Evolutionary conservation across 2,113 vertebrate genomes (phyloP).

Genomic region (Pterocles orientalis): DNA sequence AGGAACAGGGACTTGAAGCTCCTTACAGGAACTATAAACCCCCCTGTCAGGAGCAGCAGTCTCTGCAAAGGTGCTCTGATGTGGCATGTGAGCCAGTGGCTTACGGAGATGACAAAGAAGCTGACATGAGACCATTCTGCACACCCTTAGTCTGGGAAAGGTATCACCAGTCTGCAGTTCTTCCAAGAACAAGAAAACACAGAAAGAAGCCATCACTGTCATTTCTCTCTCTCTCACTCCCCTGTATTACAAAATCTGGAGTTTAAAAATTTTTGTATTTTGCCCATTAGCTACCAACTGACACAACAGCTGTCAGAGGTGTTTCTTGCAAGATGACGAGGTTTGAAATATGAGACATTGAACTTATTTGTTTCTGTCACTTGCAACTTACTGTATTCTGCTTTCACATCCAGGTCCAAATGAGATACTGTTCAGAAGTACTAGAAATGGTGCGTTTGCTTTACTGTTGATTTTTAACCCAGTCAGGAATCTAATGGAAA

Average conservation of each 20-base stretch:
- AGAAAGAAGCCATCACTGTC: background rate
- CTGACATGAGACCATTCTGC: background rate
- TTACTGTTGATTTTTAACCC: background rate
- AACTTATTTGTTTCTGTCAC: conserved; percentile 9
- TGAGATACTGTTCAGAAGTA: background rate
- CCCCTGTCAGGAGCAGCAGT: background rate
- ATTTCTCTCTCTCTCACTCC: background rate
- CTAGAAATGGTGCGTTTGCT: background rate
- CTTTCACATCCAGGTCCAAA: background rate
- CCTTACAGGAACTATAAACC: background rate
- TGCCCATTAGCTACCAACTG: background rate
- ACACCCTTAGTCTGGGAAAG: background rate
- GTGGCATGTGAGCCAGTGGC: background rate
- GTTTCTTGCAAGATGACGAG: background rate
- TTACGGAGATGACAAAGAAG: background rate
- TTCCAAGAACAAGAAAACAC: background rate
- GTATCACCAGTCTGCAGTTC: background rate
- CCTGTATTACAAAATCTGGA: background rate
- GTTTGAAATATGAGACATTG: background rate
- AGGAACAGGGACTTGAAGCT: background rate
- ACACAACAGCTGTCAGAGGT: background rate
- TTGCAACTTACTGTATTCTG: background rate
- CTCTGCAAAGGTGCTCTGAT: background rate
- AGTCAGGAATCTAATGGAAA: background rate
- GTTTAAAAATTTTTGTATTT: background rate